A percentile compares a stretch with the other conserved stretches of the same genome.
These are phyloP conservation scores for Hydrolagus colliei DNA, from an alignment of 2,797 vertebrate species.

Conservation along the genomic window DNA sequence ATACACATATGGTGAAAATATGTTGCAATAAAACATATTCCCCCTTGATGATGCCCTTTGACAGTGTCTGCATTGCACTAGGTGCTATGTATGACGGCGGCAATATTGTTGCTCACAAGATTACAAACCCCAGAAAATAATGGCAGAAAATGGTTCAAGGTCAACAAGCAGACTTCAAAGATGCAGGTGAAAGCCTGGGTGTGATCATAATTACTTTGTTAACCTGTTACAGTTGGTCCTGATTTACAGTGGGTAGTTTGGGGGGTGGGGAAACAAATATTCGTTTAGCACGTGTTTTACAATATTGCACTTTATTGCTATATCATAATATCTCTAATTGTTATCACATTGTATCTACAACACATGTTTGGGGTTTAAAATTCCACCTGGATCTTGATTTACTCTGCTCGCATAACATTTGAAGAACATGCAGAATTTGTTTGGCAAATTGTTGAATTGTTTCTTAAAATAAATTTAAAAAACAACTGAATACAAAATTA, in stretches of 20 bases:
- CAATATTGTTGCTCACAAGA: neutral
- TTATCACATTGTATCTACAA: neutral
- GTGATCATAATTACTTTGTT: neutral
- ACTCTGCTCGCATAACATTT: too few species aligned
- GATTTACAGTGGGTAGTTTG: neutral
- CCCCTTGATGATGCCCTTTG: neutral
- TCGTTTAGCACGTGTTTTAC: neutral
- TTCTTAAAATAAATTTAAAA: too few species aligned
- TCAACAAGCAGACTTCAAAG: constrained; percentile 16
- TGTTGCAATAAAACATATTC: constrained; percentile 10
- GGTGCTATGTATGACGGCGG: neutral
- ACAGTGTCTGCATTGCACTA: neutral
- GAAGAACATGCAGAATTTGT: too few species aligned
- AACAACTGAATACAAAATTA: too few species aligned
- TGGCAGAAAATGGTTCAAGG: neutral
- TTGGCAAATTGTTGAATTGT: too few species aligned
- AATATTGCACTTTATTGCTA: neutral
- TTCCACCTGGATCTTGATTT: too few species aligned
- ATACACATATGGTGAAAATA: neutral
- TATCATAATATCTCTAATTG: constrained; percentile 8
- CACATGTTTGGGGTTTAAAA: neutral
- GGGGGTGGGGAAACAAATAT: neutral
- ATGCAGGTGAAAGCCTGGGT: neutral
- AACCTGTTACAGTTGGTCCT: neutral
- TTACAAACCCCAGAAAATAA: neutral